Percentiles rank a stretch among this genome's conserved stretches.
These are phyloP conservation scores for Bradysia coprophila DNA, from an alignment of 1,140 invertebrate genomes.

Conservation along the genomic window DNA sequence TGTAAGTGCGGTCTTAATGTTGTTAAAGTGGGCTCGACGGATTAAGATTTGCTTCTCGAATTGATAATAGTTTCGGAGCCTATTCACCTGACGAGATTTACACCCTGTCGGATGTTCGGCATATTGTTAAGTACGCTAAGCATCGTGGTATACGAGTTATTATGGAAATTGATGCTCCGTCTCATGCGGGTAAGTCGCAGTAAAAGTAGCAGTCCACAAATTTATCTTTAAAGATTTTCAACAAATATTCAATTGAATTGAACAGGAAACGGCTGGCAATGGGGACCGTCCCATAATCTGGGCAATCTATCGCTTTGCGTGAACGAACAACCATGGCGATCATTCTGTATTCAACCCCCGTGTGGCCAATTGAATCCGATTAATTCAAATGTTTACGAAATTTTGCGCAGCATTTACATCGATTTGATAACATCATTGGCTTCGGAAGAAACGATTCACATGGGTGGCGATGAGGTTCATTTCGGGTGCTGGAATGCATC, in stretches of 20 bases:
- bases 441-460: slow-evolving; percentile 44
- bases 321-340: slow-evolving; percentile 51
- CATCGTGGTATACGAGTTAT: slow-evolving; percentile 54
- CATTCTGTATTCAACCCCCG: slow-evolving; percentile 61
- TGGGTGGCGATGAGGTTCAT: slow-evolving; percentile 70
- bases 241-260: neutral
- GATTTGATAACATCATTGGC: slow-evolving; percentile 41
- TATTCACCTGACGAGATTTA: slow-evolving; percentile 50
- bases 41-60: neutral
- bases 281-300: slow-evolving; percentile 42
- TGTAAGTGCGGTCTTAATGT: slow-evolving; percentile 26
- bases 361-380: slow-evolving; percentile 71
- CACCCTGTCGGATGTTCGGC: slow-evolving; percentile 41
- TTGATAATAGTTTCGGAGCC: slow-evolving; percentile 36
- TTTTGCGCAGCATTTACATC: slow-evolving; percentile 44
- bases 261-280: slow-evolving; percentile 56
- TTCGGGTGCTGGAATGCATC: slow-evolving; percentile 61
- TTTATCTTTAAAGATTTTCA: too few relatives aligned
- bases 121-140: slow-evolving; percentile 49
- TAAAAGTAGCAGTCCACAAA: too few relatives aligned
- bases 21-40: neutral
- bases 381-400: slow-evolving; percentile 50
- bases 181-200: slow-evolving; percentile 43
- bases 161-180: slow-evolving; percentile 68
- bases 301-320: slow-evolving; percentile 55